phyloP scores from a whole-genome alignment of 1,140 invertebrate genomes.

The Lepidurus couesii region DNA sequence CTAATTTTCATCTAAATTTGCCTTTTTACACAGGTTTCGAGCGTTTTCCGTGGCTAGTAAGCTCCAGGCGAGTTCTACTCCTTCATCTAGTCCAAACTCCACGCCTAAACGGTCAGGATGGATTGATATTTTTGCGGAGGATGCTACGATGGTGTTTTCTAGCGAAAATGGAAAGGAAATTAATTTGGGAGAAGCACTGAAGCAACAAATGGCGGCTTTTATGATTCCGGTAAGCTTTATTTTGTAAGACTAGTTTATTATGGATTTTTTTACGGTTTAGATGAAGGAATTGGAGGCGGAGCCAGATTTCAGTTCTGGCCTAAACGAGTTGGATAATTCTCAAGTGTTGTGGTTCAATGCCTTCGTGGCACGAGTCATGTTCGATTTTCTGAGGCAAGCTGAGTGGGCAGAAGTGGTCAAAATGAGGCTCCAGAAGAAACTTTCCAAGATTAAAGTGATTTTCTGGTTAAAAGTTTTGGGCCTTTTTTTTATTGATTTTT shows the following conservation, averaged over 20 bases:
- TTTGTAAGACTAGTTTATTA: not conserved
- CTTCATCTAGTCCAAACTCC: not conserved
- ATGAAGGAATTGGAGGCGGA: not conserved
- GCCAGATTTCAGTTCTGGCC: not conserved
- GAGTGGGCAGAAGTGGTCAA: slow-evolving; percentile 4
- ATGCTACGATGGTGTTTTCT: not conserved
- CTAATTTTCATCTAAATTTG: not conserved
- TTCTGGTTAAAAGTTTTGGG: not conserved
- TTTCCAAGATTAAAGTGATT: not conserved
- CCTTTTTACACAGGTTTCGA: not conserved
- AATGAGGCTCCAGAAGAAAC: slow-evolving; percentile 3
- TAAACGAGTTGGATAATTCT: not conserved
- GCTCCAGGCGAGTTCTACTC: not conserved
- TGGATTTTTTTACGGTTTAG: not conserved
- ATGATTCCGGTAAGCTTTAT: not conserved
- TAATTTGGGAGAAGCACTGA: not conserved
- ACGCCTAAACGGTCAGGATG: not conserved
- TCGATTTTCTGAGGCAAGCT: not conserved
- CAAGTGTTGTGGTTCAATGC: slow-evolving; percentile 15
- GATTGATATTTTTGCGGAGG: not conserved
- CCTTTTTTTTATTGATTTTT: not conserved
- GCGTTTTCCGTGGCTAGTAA: slow-evolving; percentile 11
- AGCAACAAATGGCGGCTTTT: not conserved
- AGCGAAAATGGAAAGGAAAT: not conserved
- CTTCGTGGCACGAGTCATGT: not conserved